Evolutionary conservation across 2,113 vertebrate genomes (phyloP), one percentile per base, ranked within the genome.

Genomic region (Xiphias gladius): DNA sequence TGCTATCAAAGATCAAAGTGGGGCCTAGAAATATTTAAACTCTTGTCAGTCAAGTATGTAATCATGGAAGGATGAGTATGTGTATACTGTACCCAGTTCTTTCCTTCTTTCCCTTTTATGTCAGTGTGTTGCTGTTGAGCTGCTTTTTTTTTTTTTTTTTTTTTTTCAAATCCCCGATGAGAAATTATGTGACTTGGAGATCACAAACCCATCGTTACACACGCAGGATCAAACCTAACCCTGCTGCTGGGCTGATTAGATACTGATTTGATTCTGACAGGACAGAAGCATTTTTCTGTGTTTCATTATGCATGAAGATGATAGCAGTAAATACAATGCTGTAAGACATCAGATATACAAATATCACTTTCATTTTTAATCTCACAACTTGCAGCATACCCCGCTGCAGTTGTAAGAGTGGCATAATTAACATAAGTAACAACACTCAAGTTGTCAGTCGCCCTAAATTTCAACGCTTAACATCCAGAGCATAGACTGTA

Each of bases 331-430:
- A 86, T 48, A 65, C 59, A 37, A 54, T 13, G 52, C 41, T 1
- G 13, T 4, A 5, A 62, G 11, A 69, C 70, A 82, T 81, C 8
- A 50, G 64, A 62, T 30, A 26, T 14, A 73, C 57, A 85, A 75
- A 76, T 46, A 73, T n/a, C 28, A n/a, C 52, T 86, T 81, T 77
- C 39, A 82, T 74, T 80, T 74, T 74, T 72, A 74, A 80, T 46
- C 54, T 54, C 26, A 12, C 50, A 63, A 39, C 16, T 39, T 22
- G 52, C 73, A 35, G 24, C 62, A 46, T 12, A 30, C 24, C 43
- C 37, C 20, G 2, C 72, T 35, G 75, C 68, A 59, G 62, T 12
- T 77, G 67, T 58, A 73, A 52, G 58, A 76, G n/a, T 19, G 66
- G 39, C 32, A 77, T 17, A 62, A 72, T 82, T 79, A 35, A 74